These are phyloP conservation scores for Cancer borealis DNA, from an alignment of 2,888 invertebrate genomes.

Conservation along the genomic window DNA sequence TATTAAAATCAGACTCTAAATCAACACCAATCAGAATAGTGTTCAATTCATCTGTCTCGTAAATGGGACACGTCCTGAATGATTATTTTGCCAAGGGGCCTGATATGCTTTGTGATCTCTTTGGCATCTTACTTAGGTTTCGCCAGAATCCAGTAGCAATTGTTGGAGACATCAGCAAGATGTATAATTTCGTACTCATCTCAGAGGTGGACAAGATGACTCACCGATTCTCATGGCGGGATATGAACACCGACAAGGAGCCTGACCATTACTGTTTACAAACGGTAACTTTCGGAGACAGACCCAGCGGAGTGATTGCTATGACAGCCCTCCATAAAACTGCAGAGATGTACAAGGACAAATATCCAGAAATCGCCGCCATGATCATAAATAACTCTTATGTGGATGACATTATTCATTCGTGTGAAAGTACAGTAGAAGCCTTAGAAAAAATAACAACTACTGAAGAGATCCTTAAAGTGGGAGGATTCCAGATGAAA, in stretches of 20 bases:
- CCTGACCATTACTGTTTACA: too few species aligned
- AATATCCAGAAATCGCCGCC: too few species aligned
- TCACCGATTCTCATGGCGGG: constrained; percentile 55
- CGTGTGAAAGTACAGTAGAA: too few species aligned
- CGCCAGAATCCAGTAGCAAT: constrained; percentile 51
- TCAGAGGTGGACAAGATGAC: constrained; percentile 12
- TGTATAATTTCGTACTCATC: constrained; percentile 14
- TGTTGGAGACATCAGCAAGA: constrained; percentile 56
- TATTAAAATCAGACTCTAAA: constrained; percentile 32
- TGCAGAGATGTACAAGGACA: too few species aligned
- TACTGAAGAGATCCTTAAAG: too few species aligned
- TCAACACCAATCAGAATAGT: constrained; percentile 31
- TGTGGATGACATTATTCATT: too few species aligned
- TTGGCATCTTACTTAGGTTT: constrained; percentile 54
- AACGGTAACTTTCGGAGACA: too few species aligned
- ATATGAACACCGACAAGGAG: background rate
- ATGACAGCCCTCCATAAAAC: too few species aligned
- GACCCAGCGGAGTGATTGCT: too few species aligned
- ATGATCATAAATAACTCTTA: too few species aligned
- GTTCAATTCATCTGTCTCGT: constrained; percentile 58
- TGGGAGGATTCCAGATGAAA: constrained; percentile 6
- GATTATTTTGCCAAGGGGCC: constrained; percentile 58
- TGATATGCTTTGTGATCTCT: constrained; percentile 28
- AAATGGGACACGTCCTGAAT: constrained; percentile 47
- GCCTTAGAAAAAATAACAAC: too few species aligned